A percentile compares a stretch with the other conserved stretches of the same genome.
Evolutionary conservation across 2,113 vertebrate species (phyloP).

Genomic region (Macrotis lagotis): DNA sequence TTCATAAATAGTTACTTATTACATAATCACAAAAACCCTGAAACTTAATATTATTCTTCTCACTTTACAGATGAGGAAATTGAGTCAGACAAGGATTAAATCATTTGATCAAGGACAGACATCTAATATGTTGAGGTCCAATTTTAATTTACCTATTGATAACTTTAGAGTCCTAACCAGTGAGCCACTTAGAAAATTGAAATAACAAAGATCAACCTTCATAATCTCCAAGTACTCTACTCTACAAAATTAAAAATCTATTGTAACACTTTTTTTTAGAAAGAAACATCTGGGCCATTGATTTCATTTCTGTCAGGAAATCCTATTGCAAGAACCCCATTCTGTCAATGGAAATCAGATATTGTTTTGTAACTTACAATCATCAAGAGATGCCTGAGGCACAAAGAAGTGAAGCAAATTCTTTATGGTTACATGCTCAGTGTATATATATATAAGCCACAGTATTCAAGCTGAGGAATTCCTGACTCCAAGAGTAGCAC

Average conservation of each 20-base stretch:
- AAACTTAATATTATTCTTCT: background rate
- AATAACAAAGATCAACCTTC: background rate
- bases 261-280: background rate
- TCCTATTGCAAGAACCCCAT: background rate
- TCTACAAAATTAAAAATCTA: too few relatives aligned
- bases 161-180: background rate
- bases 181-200: background rate
- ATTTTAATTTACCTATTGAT: background rate
- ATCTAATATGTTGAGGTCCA: background rate
- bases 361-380: background rate
- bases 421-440: background rate
- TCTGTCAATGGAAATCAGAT: background rate
- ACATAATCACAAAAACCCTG: background rate
- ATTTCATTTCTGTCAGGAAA: background rate
- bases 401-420: background rate
- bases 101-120: background rate
- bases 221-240: background rate
- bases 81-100: background rate
- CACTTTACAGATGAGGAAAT: background rate
- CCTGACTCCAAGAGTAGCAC: background rate
- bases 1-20: conserved; percentile 2
- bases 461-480: background rate
- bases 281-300: background rate
- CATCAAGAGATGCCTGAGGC: background rate
- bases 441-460: too few relatives aligned